Evolutionary conservation across 2,797 vertebrate species (phyloP).

Genomic region (Microctenopoma stevenorrisi): DNA sequence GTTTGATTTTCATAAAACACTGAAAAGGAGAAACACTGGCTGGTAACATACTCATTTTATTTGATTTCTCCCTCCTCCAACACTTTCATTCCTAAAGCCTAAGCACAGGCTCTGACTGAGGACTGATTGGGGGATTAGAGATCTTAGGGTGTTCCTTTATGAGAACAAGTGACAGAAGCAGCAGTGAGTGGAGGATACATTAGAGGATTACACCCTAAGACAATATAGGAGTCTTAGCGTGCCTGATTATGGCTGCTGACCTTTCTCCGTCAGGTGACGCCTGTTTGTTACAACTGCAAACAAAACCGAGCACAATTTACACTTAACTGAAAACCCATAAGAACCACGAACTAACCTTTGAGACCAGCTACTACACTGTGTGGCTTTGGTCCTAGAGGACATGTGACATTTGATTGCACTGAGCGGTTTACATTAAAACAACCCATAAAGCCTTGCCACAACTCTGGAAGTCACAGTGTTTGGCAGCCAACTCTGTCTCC

Average conservation of each 20-base stretch:
- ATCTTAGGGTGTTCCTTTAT: slow-evolving; percentile 64
- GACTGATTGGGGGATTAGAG: slow-evolving; percentile 63
- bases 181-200: slow-evolving; percentile 60
- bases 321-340: slow-evolving; percentile 11
- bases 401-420: slow-evolving; percentile 44
- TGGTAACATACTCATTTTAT: slow-evolving; percentile 24
- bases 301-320: slow-evolving; percentile 8
- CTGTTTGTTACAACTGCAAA: slow-evolving; percentile 45
- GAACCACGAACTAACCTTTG: slow-evolving; percentile 7
- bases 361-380: slow-evolving; percentile 14
- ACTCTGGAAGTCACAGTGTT: slow-evolving; percentile 35
- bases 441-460: slow-evolving; percentile 42
- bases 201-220: slow-evolving; percentile 75
- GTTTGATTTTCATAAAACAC: slow-evolving; percentile 12
- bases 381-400: slow-evolving; percentile 34
- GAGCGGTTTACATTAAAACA: slow-evolving; percentile 72
- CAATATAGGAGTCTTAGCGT: slow-evolving; percentile 69
- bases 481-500: slow-evolving; percentile 30
- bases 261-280: slow-evolving; percentile 47
- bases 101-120: slow-evolving; percentile 43
- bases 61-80: slow-evolving; percentile 31
- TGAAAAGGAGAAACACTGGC: slow-evolving; percentile 25
- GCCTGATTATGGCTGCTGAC: slow-evolving; percentile 65
- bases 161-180: slow-evolving; percentile 58
- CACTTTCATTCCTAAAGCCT: slow-evolving; percentile 25